Evolutionary conservation across 2,113 vertebrate species (phyloP).

Genomic region (Vombatus ursinus): DNA sequence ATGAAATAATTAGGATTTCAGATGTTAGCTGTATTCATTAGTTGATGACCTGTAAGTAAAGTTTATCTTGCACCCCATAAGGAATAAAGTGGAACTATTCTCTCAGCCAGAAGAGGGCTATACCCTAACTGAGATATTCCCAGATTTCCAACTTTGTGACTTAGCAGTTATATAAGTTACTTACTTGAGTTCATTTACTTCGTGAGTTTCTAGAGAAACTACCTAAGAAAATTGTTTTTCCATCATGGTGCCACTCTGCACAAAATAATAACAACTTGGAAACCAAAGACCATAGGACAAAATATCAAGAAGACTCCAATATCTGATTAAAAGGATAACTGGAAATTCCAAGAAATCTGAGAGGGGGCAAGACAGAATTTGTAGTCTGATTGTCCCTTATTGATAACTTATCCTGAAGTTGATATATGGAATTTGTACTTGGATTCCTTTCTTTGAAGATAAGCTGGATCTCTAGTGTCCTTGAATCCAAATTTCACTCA

Average conservation of each 20-base stretch:
- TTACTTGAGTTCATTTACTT: conserved; percentile 41
- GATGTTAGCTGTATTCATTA: not conserved
- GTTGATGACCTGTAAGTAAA: conserved; percentile 46
- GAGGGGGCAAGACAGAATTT: not conserved
- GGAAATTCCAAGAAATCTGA: not conserved
- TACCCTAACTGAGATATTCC: not conserved
- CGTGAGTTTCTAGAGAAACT: conserved; percentile 25
- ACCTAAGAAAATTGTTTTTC: conserved; percentile 12
- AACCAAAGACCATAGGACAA: conserved; percentile 13
- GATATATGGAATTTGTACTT: conserved; percentile 23
- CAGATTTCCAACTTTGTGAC: not conserved
- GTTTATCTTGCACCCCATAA: conserved; percentile 36
- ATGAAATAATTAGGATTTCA: conserved; percentile 54
- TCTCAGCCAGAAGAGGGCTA: conserved; percentile 24
- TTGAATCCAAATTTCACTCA: conserved; percentile 37
- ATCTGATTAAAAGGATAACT: not conserved
- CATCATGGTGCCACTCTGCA: conserved; percentile 39
- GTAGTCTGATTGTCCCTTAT: not conserved
- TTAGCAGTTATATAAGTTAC: not conserved
- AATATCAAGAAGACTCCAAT: conserved; percentile 28
- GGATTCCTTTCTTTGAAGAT: conserved; percentile 23
- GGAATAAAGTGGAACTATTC: conserved; percentile 44
- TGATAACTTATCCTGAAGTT: conserved; percentile 8
- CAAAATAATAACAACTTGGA: conserved; percentile 30
- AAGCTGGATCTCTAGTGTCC: not conserved